Conservation (phyloP, 30 jellyfish, hydroid and myxozoan genomes). For the Clytia hemisphaerica region DNA sequence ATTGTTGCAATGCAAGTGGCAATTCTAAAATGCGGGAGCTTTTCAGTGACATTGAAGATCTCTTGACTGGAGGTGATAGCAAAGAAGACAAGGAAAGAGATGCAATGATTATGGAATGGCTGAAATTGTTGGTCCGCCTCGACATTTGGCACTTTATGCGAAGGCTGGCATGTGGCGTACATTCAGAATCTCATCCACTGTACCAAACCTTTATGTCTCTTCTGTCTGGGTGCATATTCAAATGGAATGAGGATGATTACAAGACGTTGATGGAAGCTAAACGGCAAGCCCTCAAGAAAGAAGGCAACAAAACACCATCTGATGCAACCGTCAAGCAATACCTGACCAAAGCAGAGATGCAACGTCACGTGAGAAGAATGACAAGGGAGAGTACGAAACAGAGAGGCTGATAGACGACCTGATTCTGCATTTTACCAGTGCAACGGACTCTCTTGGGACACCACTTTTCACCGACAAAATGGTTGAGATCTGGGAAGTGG, state of each 20-base stretch:
- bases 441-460: slow-evolving; percentile 47
- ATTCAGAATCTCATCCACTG: slow-evolving; percentile 30
- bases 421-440: slow-evolving; percentile 3
- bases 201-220: slow-evolving; percentile 7
- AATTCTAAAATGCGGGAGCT: slow-evolving; percentile 5
- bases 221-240: slow-evolving; percentile 20
- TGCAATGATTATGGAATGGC: slow-evolving; percentile 17
- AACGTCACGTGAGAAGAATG: slow-evolving; percentile 33
- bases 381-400: slow-evolving; percentile 27
- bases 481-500: slow-evolving; percentile 23
- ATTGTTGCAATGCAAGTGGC: slow-evolving; percentile 41
- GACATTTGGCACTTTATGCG: slow-evolving; percentile 45
- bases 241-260: slow-evolving; percentile 32
- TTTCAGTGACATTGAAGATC: too few relatives aligned
- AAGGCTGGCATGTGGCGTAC: slow-evolving; percentile 17
- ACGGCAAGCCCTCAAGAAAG: slow-evolving; percentile 25
- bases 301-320: slow-evolving; percentile 21
- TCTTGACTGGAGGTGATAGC: too few relatives aligned
- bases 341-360: slow-evolving; percentile 19
- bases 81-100: too few relatives aligned
- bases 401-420: slow-evolving; percentile 26
- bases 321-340: slow-evolving; percentile 21
- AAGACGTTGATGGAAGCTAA: slow-evolving; percentile 17
- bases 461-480: slow-evolving; percentile 32
- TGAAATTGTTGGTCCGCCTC: slow-evolving; percentile 3